A percentile compares a stretch with the other conserved stretches of the same genome.
These are phyloP conservation scores for Aspidoscelis tigris DNA, from an alignment of 2,113 vertebrate genomes.

Conservation along the genomic window DNA sequence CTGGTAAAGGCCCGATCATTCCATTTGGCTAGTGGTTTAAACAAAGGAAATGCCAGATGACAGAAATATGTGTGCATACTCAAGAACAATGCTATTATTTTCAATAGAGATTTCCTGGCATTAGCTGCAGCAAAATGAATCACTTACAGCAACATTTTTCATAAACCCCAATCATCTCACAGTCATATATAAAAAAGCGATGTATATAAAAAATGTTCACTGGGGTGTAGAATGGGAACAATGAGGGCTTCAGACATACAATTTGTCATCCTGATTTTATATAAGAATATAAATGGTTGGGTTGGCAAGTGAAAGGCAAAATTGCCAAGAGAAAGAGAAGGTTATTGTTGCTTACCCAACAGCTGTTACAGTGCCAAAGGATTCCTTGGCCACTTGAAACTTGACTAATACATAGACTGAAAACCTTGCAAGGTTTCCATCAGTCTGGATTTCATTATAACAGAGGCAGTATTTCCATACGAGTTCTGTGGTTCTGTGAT, in stretches of 20 bases:
- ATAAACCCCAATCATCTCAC: conserved; percentile 65
- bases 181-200: conserved; percentile 68
- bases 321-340: conserved; percentile 60
- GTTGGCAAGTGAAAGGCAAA: conserved; percentile 73
- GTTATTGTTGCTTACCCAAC: conserved; percentile 61
- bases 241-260: conserved; percentile 65
- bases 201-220: conserved; percentile 66
- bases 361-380: conserved; percentile 63
- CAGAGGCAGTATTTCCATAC: conserved; percentile 7
- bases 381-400: conserved; percentile 67
- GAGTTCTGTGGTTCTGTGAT: neutral
- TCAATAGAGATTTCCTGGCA: conserved; percentile 59
- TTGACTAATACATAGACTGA: conserved; percentile 53
- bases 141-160: conserved; percentile 69
- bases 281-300: conserved; percentile 71
- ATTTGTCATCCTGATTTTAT: conserved; percentile 72
- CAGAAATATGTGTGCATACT: conserved; percentile 62
- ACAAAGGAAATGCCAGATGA: conserved; percentile 61
- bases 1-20: conserved; percentile 62
- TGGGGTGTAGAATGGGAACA: conserved; percentile 67
- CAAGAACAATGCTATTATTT: conserved; percentile 65
- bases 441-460: neutral
- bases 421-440: conserved; percentile 55
- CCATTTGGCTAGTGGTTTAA: conserved; percentile 62
- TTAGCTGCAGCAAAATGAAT: conserved; percentile 70